Evolutionary conservation across 2,888 invertebrate species (phyloP), one percentile per base, ranked within the genome.

Genomic region (Caenorhabditis sp.): DNA sequence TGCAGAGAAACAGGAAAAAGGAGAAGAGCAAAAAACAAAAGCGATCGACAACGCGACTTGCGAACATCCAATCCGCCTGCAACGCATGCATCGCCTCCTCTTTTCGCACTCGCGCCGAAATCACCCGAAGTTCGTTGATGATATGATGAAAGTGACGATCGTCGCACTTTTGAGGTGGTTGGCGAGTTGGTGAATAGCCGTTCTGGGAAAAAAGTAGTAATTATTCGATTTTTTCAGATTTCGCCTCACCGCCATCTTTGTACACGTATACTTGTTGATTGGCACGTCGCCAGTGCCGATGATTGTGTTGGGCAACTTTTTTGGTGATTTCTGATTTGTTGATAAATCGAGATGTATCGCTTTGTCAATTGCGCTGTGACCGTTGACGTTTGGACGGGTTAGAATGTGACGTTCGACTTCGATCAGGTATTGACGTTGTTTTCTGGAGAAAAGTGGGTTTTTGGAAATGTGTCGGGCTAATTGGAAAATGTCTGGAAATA

Each of bases 21-120:
- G 85, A 80, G 61, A 86, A 86, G 21, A 82, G 79, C 37, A 85
- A 75, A 73, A 86, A 84, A 66, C 86, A 86, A 43, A 86, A 76
- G 27, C 86, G 79, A 63, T 86, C 86, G 58, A 86, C 78, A 57
- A 82, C 78, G 77, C 85, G 84, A 37, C 84, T 84, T 4, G 84
- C 85, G 63, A 86, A 86, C 78, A 86, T 86, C 82, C 82, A 83
- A 54, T 86, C 86, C 10, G 83, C 81, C 58, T 81, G 83, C n/a
- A 85, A 78, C 24, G 76, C 79, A 66, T 84, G 83, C 63, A 85
- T 78, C 53, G 82, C 76, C 58, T 85, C 85, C 67, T 86, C 86
- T 74, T 86, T 86, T 19, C 84, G 79, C 12, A 86, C 81, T 63
- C 84, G 82, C 12, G 81, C 77, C 6, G 84, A 83, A 21, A 86